These are phyloP conservation scores for Pararge aegeria DNA, from an alignment of 1,140 invertebrate species.

Conservation along the genomic window DNA sequence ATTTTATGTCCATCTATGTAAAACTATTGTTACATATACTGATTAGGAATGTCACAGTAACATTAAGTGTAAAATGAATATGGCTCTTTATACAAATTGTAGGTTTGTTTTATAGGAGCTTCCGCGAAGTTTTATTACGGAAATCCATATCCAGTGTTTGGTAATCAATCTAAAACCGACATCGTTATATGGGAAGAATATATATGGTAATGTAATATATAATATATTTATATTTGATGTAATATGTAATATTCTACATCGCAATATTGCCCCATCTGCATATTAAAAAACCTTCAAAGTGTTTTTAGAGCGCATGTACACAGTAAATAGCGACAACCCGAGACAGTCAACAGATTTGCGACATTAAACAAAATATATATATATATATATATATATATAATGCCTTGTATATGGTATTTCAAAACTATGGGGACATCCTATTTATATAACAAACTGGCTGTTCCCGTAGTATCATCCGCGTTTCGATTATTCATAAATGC, in stretches of 20 bases:
- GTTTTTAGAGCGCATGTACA: neutral
- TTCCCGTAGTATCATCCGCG: neutral
- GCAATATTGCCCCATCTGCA: conserved; percentile 5
- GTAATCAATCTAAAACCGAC: neutral
- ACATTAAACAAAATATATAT: conserved; percentile 30
- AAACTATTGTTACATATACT: too few relatives aligned
- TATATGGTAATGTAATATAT: too few relatives aligned
- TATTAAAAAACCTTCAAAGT: conserved; percentile 5
- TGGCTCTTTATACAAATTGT: conserved; percentile 1
- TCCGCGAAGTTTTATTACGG: conserved; percentile 10
- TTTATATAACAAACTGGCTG: neutral
- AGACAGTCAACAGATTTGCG: conserved; percentile 11
- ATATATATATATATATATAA: too few relatives aligned
- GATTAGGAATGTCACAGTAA: too few relatives aligned
- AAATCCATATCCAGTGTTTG: conserved; percentile 9
- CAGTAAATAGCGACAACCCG: neutral
- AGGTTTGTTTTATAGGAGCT: conserved; percentile 8
- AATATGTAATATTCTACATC: neutral
- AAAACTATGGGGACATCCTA: neutral
- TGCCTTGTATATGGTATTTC: neutral
- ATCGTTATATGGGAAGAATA: neutral
- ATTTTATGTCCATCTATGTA: neutral
- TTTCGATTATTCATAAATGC: too few relatives aligned
- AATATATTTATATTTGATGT: too few relatives aligned
- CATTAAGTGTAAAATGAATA: neutral